Evolutionary conservation across 1,140 invertebrate species (phyloP), one percentile per base, ranked within the genome.

Genomic region (Lysiphlebus fabarum): DNA sequence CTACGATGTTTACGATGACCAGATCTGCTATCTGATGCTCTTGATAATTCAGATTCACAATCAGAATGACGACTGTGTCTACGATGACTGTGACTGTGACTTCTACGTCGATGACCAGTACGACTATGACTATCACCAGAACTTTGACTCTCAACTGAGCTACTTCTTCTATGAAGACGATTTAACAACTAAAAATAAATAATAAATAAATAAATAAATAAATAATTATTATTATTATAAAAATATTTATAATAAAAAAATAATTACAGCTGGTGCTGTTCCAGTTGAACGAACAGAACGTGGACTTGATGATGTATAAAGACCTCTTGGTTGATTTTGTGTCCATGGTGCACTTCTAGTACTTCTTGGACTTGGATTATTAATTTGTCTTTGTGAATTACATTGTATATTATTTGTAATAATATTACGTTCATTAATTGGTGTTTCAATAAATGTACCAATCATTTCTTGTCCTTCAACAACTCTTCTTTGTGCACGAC

Each of bases 21-120:
- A 4, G 88, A 90, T 63, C 89, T 83, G 12, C 71, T 72, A 17
- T 87, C 87, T 4, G 91, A 93, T 14, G 89, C 86, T 55, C 90
- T 85, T 0, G 91, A 93, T 49, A 92, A 76, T 75, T 94, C 91
- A 68, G 91, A 94, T 72, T 95, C 92, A 62, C 91, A 92, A 72
- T 95, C 92, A 2, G 92, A 94, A 64, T 88, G 83, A 56, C 89
- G 82, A 72, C 90, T 90, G 49, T 89, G 85, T 69, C 90, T 88
- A 63, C 87, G 86, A 70, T 90, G 87, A 65, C 87, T 89, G 67
- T 82, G 80, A 71, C 83, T 84, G 66, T 73, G 74, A 71, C 78
- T 80, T 59, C 78, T 68, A 60, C 78, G 72, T 55, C 78, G 71
- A 57, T 79, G 77, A 49, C 74, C 73, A 59, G 71, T 70, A 47